Base-by-base conservation (phyloP, 2,797 vertebrate species). In the Allochrocebus solatus region DNA sequence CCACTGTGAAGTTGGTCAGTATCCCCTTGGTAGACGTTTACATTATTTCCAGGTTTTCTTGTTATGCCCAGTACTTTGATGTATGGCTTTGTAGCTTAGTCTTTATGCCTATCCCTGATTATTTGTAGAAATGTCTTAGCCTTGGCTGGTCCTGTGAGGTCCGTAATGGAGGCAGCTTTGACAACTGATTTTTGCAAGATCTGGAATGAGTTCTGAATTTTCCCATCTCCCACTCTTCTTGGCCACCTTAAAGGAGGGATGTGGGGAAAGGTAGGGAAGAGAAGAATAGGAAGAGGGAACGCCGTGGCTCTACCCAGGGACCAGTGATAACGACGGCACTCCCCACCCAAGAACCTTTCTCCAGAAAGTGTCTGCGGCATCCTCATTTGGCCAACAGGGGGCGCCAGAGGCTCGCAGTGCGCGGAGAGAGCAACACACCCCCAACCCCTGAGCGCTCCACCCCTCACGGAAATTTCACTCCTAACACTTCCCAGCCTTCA, bases 331-430 rank as follows among this genome's bases (percentile, higher is more conserved):
- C 8, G 26, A 41, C 72, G 19, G n/a, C 28, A 55, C 21, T 72
- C 4, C 24, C n/a, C 28, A 9, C 36, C 4, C 22, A 12, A 39
- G 43, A 95, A 4, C 30, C 6, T 72, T 41, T n/a, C n/a, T 14
- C 17, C 13, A 26, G 41, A 64, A 80, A 8, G 55, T 19, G 43
- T 28, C 21, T 3, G 36, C 86, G 9, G 76, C 3, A 5, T 82
- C 64, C 78, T 61, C n/a, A 8, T 39, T 33, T 50, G 16, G 33
- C 50, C 97, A 78, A 91, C 57, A 97, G 98, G 81, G 88, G 96
- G 96, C 57, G 78, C n/a, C 74, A 79, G 90, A 84, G 76, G 26
- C 80, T 82, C 39, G 46, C 53, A 24, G 33, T 48, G 39, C 41
- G 28, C 2, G 0, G 24, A 24, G 78, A 12, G 16, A n/a, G 79